A percentile compares a stretch with the other conserved stretches of the same genome.
These are phyloP conservation scores for Merops nubicus DNA, from an alignment of 2,113 vertebrate species.

Conservation along the genomic window DNA sequence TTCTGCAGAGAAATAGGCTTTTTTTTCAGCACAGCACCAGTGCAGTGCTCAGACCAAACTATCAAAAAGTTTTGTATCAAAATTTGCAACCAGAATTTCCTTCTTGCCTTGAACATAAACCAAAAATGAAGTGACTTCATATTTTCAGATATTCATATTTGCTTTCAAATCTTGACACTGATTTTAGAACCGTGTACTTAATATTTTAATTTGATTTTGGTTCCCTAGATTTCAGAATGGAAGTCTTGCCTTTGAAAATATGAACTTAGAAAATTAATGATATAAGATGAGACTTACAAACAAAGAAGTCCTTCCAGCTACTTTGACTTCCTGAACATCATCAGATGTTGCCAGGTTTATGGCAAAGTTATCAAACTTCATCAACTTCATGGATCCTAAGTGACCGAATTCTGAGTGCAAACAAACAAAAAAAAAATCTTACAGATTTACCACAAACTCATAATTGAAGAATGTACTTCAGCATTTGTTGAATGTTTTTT, in stretches of 20 bases:
- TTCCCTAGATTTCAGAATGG: not conserved
- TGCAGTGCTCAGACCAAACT: not conserved
- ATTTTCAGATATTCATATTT: not conserved
- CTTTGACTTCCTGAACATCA: not conserved
- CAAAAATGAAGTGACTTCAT: not conserved
- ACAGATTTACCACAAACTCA: not conserved
- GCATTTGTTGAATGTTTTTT: not conserved
- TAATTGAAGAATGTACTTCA: not conserved
- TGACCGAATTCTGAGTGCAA: not conserved
- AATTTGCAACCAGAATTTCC: not conserved
- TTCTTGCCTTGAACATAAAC: not conserved
- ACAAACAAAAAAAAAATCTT: not conserved
- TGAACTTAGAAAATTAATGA: fast-evolving
- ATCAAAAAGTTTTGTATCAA: not conserved
- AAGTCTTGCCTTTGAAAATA: not conserved
- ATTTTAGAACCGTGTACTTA: not conserved
- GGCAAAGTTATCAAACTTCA: not conserved
- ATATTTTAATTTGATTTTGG: not conserved
- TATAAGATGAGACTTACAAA: not conserved
- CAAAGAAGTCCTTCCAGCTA: not conserved
- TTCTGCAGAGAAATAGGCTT: not conserved
- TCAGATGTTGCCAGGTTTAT: not conserved
- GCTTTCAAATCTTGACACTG: not conserved
- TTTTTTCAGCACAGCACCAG: too few species aligned
- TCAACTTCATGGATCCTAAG: not conserved